phyloP scores from a whole-genome alignment of 2,113 vertebrate genomes.

The Xyrauchen texanus region DNA sequence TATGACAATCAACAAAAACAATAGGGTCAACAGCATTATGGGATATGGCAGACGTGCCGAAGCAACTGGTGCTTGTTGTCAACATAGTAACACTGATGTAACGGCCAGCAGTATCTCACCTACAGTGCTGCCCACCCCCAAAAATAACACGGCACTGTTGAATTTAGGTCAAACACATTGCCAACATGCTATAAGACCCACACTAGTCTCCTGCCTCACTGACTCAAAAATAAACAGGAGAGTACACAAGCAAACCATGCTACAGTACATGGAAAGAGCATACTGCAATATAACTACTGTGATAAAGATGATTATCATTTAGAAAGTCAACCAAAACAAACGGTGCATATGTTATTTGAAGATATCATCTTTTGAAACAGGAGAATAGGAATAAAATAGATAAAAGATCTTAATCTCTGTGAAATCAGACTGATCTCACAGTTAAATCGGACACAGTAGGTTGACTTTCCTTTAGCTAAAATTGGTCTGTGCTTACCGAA shows the following conservation, averaged over 20 bases:
- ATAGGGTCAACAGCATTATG: neutral
- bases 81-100: conserved; percentile 39
- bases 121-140: conserved; percentile 35
- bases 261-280: neutral
- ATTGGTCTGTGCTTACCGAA: too few species aligned
- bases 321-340: too few species aligned
- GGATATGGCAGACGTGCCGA: conserved; percentile 25
- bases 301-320: too few species aligned
- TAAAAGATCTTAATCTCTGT: too few species aligned
- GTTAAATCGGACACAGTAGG: too few species aligned
- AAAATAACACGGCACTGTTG: conserved; percentile 55
- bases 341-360: too few species aligned
- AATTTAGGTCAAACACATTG: conserved; percentile 61
- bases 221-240: conserved; percentile 48
- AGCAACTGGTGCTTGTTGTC: conserved; percentile 41
- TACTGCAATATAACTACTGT: too few species aligned
- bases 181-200: conserved; percentile 28
- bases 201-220: conserved; percentile 23
- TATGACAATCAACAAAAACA: too few species aligned
- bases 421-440: too few species aligned
- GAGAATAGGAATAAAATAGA: too few species aligned
- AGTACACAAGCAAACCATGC: conserved; percentile 10
- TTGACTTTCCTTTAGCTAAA: too few species aligned
- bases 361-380: too few species aligned
- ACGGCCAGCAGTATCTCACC: conserved; percentile 31